These are phyloP conservation scores for Pygoscelis adeliae DNA, from an alignment of 2,113 vertebrate species.

Conservation along the genomic window DNA sequence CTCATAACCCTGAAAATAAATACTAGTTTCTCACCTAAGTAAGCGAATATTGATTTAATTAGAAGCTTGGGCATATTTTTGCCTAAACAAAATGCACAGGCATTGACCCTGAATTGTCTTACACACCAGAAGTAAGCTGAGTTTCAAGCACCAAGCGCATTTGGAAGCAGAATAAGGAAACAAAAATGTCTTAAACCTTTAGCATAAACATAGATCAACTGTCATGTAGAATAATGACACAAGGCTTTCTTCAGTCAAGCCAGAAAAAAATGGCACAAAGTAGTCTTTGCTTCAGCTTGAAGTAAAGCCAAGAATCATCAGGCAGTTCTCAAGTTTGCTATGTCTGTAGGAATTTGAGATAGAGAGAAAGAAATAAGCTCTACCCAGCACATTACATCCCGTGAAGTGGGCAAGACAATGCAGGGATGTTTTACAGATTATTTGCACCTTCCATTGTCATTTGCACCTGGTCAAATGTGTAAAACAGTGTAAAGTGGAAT, in stretches of 20 bases:
- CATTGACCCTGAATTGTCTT: slow-evolving; percentile 45
- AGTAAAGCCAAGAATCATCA: slow-evolving; percentile 35
- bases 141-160: neutral
- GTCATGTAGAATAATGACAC: slow-evolving; percentile 42
- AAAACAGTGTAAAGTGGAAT: neutral
- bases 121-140: neutral
- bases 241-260: slow-evolving; percentile 36
- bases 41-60: slow-evolving; percentile 1
- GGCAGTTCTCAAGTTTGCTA: slow-evolving; percentile 9
- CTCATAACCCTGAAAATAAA: neutral
- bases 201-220: slow-evolving; percentile 54
- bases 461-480: neutral
- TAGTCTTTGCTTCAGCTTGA: neutral
- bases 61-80: neutral
- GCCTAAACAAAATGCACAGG: neutral
- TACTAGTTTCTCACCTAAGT: neutral
- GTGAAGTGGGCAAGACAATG: neutral
- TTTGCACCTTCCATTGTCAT: neutral
- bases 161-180: slow-evolving; percentile 31
- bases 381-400: neutral
- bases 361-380: neutral
- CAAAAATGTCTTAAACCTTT: slow-evolving; percentile 26
- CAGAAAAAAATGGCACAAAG: neutral
- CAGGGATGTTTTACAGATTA: neutral
- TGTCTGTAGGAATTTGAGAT: neutral